Base-by-base conservation (phyloP, 2,888 invertebrate species). In the Epirrita christyi region DNA sequence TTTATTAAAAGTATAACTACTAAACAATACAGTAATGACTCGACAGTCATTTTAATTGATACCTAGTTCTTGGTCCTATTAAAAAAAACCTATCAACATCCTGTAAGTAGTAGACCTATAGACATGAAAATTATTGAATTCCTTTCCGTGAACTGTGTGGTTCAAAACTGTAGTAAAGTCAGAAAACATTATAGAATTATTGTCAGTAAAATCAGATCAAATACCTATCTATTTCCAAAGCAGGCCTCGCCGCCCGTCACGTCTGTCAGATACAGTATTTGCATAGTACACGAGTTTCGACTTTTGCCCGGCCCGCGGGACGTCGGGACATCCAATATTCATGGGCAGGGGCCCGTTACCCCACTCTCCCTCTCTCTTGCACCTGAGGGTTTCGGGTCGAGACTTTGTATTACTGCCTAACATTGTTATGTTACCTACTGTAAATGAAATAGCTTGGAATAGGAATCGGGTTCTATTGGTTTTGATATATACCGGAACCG, bases 251-350 rank as follows among this genome's bases (percentile, higher is more conserved):
- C 6, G 28, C 28, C 6, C 47, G 50, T 55, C 51, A 48, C 44
- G 61, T 53, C 61, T 53, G 65, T 63, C 66, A 61, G 54, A 38
- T 40, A 42, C 61, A 59, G 46, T 67, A 75, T 79, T 80, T 71
- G 64, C 77, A 80, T 79, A 72, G 67, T 66, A 79, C 76, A 78
- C 64, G 75, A 73, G 70, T 74, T 73, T 59, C 67, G 70, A 72
- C 72, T 78, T 56, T 15, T 59, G 75, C 71, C 72, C 57, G 65
- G 72, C 46, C 54, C 59, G 47, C 43, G 55, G 55, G 59, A 50
- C 64, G 67, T 32, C 56, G 47, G 66, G 69, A 50, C 71, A 88
- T 89, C 81, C 83, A 87, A 86, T 86, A 89, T 89, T 88, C 89
- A 89, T 87, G 74, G 71, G 64, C 62, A 58, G 71, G 78, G 80